Base-by-base conservation (phyloP, 2,888 invertebrate genomes). In the Myopa tessellatipennis region DNA sequence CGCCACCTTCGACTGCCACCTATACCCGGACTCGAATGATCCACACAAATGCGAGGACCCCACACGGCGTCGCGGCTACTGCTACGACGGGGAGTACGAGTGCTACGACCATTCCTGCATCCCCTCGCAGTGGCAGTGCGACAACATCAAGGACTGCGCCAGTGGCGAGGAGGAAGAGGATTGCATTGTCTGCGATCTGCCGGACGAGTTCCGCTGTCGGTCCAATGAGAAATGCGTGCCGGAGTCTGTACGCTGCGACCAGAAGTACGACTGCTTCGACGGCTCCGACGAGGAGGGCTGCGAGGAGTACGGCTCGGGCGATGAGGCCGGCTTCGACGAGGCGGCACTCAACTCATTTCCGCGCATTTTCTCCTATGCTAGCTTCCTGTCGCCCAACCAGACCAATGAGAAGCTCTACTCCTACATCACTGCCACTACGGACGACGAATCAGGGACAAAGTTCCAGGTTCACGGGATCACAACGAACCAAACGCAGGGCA, bases 211-310 rank as follows among this genome's bases (percentile, higher is more conserved):
- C 79, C 90, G 90, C 7, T 91, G 91, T 78, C 87, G 86, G 16
- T 86, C 87, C 3, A 90, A 90, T 78, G 87, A 90, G 75, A 89
- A 89, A 79, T 93, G 93, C 84, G 90, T 93, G 6, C 90, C 92
- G 0, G 87, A 91, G 18, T 90, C 91, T 79, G 91, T 91, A 90
- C 88, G 91, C 69, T 94, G 94, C 83, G 93, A 93, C 81, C 91
- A 92, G 3, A 91, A 91, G 16, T 87, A 87, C 1, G 93, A 94
- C 84, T 94, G 94, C 80, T 88, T 90, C 5, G 91, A 90, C 79
- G 92, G 91, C 0, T 92, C 93, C 45, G 93, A 93, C 81, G 93
- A 94, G 83, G 85, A 87, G 3, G 88, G 90, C 63, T 94, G 93
- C 82, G 85, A 86, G 52, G 87, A 87, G 0, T 86, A 85, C 36